Evolutionary conservation across 2,797 vertebrate genomes (phyloP).

Genomic region (Mormyrus hasselquistii): DNA sequence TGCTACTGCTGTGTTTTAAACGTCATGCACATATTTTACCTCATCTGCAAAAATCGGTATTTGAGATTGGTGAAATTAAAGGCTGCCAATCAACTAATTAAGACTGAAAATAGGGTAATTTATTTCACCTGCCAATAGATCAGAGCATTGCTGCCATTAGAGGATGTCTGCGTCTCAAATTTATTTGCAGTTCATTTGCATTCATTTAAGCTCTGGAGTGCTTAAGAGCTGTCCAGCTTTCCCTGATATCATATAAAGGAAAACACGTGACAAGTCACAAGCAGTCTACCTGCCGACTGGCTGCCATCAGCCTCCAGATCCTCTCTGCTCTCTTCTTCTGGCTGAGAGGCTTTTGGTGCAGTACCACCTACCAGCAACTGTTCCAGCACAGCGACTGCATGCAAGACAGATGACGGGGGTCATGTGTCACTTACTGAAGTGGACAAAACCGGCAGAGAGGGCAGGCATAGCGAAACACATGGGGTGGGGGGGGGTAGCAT

Average conservation of each 20-base stretch:
- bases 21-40: neutral
- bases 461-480: neutral
- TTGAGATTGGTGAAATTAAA: neutral
- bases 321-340: constrained; percentile 47
- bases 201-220: neutral
- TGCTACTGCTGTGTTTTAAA: neutral
- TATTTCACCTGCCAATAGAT: neutral
- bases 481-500: neutral
- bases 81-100: neutral
- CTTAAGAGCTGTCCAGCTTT: neutral
- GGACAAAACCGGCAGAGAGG: neutral
- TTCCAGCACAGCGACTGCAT: constrained; percentile 66
- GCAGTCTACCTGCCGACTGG: constrained; percentile 44
- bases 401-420: constrained; percentile 3
- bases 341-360: constrained; percentile 56
- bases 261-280: neutral
- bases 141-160: neutral
- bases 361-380: constrained; percentile 65
- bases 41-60: neutral
- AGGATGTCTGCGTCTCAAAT: neutral
- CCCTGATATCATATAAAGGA: neutral
- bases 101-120: neutral
- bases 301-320: constrained; percentile 38
- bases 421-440: neutral
- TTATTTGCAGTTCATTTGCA: neutral